Conservation (phyloP, 1,140 invertebrate species). For the Zelostemma sp. region DNA sequence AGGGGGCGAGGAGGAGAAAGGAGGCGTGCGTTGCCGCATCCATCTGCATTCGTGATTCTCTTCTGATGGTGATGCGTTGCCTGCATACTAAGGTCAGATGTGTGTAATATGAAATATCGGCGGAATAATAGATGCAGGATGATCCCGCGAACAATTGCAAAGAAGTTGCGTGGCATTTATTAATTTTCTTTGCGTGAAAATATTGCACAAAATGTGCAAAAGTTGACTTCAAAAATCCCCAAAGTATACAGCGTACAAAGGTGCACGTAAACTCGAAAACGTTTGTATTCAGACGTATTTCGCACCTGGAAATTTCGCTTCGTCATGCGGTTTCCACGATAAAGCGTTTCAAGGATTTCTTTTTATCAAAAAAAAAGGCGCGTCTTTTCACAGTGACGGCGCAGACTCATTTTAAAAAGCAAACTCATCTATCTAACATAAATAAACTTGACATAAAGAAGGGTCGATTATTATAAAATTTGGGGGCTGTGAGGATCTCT, state of each 20-base stretch:
- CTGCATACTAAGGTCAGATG: background rate
- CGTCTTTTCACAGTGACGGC: no score
- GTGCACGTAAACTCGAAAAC: no score
- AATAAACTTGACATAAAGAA: constrained; percentile 8
- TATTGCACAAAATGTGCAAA: no score
- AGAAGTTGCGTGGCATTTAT: background rate
- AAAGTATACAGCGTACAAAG: no score
- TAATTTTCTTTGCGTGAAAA: no score
- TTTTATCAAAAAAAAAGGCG: background rate
- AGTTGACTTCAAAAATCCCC: no score
- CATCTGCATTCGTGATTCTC: constrained; percentile 10
- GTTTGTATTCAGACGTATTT: background rate
- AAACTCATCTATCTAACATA: constrained; percentile 5
- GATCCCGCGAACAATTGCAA: constrained; percentile 3
- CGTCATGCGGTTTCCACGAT: background rate
- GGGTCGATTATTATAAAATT: background rate
- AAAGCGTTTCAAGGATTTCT: background rate
- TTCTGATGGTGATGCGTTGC: background rate
- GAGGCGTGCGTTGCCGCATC: constrained; percentile 18
- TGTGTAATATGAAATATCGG: constrained; percentile 7
- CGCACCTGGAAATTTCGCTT: background rate
- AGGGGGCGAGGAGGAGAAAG: constrained; percentile 16
- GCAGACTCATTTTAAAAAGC: constrained; percentile 3
- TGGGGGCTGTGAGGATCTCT: background rate
- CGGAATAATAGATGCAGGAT: constrained; percentile 17